Base-by-base conservation (phyloP, 2,888 invertebrate genomes). In the Oscheius sp. region DNA sequence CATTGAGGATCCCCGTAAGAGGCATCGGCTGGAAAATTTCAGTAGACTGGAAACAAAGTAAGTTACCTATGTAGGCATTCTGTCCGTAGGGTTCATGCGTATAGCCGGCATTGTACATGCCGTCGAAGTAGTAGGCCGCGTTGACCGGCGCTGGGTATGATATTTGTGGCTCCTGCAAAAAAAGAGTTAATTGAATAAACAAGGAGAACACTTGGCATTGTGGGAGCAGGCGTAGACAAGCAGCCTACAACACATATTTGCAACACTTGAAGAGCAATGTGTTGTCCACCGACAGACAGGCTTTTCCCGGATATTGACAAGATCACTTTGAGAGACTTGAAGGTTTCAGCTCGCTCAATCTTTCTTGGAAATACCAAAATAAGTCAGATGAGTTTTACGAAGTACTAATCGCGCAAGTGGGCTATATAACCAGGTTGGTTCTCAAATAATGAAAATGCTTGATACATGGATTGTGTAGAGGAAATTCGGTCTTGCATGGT, bases 91-190 rank as follows among this genome's bases (percentile, higher is more conserved):
- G 83, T 53, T 83, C 83, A 76, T 83, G 83, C 35, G 77, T 58
- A 59, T 83, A 82, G 65, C 78, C 81, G 73, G 79, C 78, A 79
- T 82, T 82, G 74, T 82, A 82, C 75, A 80, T 79, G 50, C 80
- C 82, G 62, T 82, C 83, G 80, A 83, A 78, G 79, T 85, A 85
- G 78, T 82, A 85, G 73, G 84, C 83, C 76, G 82, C 85, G 84
- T 85, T 85, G 68, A 84, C 79, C 70, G 85, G 85, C 75, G 79
- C 79, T 68, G 77, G 80, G 53, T 62, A 58, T 4, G 74, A 74
- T 13, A 62, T 53, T 29, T 75, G 62, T 33, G 62, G 70, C 35
- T 74, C 73, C 74, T 75, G 53, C 37, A 76, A 71, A 21, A n/a
- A 55, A 21, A 55, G 37, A 33, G 2, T 32, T 37, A 29, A 50